Base-by-base conservation (phyloP, 2,888 invertebrate genomes). In the Polietes domitor region DNA sequence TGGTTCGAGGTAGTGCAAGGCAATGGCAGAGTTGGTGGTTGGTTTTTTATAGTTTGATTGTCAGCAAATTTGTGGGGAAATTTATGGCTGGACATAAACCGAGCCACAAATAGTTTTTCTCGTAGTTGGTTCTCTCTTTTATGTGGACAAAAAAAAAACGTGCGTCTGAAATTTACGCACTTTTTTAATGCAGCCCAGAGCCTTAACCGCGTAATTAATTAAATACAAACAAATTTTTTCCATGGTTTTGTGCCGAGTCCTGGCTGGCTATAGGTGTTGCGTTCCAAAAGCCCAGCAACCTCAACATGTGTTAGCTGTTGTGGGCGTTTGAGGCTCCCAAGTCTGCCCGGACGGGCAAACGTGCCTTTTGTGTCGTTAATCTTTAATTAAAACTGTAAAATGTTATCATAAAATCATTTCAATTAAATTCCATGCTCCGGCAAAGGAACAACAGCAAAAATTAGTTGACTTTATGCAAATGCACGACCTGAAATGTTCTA, bases 391-490 rank as follows among this genome's bases (percentile, higher is more conserved):
- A 63, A 43, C 26, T 41, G 58, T 58, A 26, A 58, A 58, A 58
- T 24, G 58, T 58, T 58, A 26, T 58, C 24, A 58, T 58, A 26
- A 58, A 58, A 58, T 58, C 58, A 26, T 58, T 58, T 58, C 26
- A 58, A 58, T 58, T 58, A 58, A 58, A 58, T 58, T 58, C 58
- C 58, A 2, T 1, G 1, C 53, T 21, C 21, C 1, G 21, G 21
- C 3, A 17, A 37, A 43, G 43, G 4, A 15, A 32, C 58, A 43
- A 19, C 26, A 68, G 75, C 78, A 80, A 77, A 88, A 89, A 88
- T 89, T 85, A 88, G 88, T 88, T 88, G 87, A 86, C 88, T 88
- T 89, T 88, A 89, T 89, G 89, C 89, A 88, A 87, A 88, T 88
- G 88, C 88, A 88, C 88, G 88, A 73, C 81, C 82, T 4, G 21